A percentile compares a stretch with the other conserved stretches of the same genome.
Evolutionary conservation across 2,888 invertebrate genomes (phyloP).

Genomic region (Tachystola acroxantha): DNA sequence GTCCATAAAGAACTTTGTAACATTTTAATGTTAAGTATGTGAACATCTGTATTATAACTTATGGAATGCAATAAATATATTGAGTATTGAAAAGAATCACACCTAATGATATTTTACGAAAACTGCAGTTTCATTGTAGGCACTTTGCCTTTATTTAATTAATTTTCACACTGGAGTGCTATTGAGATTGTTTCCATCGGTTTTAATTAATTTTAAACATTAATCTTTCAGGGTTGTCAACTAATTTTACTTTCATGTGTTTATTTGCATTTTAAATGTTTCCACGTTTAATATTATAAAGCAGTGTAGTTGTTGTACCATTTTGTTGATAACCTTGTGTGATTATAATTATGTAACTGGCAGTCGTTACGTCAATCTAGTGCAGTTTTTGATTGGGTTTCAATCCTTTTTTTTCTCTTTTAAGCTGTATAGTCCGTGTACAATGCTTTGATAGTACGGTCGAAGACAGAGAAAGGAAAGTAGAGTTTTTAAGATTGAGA

Average conservation of each 20-base stretch:
- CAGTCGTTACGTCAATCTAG: neutral
- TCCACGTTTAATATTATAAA: neutral
- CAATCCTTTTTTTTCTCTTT: too few species aligned
- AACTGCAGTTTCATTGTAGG: neutral
- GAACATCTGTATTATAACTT: too few species aligned
- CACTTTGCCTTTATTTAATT: neutral
- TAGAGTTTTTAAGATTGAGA: too few species aligned
- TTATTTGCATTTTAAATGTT: neutral
- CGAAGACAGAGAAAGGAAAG: too few species aligned
- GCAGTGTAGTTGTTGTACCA: neutral
- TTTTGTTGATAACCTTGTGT: neutral
- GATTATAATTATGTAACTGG: neutral
- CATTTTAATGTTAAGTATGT: too few species aligned
- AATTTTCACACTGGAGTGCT: neutral
- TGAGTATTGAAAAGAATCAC: too few species aligned
- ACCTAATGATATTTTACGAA: too few species aligned
- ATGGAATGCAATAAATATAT: too few species aligned
- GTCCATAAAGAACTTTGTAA: too few species aligned
- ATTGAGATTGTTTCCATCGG: neutral
- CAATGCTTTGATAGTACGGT: too few species aligned
- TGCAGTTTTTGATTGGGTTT: too few species aligned
- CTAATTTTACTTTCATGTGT: neutral
- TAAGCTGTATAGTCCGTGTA: too few species aligned
- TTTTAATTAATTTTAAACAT: neutral
- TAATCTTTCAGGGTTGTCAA: constrained; percentile 1